These are phyloP conservation scores for Prunella strophiata DNA, from an alignment of 2,797 vertebrate species.

Conservation along the genomic window DNA sequence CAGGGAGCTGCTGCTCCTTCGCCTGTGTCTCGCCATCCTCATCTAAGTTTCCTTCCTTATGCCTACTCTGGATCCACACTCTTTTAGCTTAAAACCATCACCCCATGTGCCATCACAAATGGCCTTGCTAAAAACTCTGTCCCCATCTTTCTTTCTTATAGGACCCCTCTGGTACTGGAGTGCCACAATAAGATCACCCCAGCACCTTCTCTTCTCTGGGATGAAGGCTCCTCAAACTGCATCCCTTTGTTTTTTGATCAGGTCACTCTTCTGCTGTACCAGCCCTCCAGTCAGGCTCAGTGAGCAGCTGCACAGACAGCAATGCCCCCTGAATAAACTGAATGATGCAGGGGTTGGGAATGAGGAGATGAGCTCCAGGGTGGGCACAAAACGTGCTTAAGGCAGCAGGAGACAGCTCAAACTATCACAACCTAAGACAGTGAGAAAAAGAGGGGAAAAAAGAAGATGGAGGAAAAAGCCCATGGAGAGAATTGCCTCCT, in stretches of 20 bases:
- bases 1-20: not conserved
- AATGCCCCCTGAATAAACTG: not conserved
- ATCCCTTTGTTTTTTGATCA: not conserved
- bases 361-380: not conserved
- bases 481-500: not conserved
- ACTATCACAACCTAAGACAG: not conserved
- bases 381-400: not conserved
- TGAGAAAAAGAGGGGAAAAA: accelerated
- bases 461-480: not conserved
- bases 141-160: not conserved
- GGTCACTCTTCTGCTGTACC: not conserved
- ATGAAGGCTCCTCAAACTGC: not conserved
- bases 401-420: not conserved
- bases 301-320: not conserved
- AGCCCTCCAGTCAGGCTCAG: not conserved
- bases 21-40: not conserved
- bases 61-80: not conserved
- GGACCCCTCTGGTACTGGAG: not conserved
- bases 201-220: not conserved
- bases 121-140: not conserved
- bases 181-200: too few species aligned
- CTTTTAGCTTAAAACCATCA: not conserved
- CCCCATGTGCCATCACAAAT: not conserved
- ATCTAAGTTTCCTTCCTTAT: not conserved
- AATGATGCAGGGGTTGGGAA: not conserved